A percentile compares a stretch with the other conserved stretches of the same genome.
These are phyloP conservation scores for Pygmarrhopalites habei DNA, from an alignment of 1,140 invertebrate species.

Conservation along the genomic window DNA sequence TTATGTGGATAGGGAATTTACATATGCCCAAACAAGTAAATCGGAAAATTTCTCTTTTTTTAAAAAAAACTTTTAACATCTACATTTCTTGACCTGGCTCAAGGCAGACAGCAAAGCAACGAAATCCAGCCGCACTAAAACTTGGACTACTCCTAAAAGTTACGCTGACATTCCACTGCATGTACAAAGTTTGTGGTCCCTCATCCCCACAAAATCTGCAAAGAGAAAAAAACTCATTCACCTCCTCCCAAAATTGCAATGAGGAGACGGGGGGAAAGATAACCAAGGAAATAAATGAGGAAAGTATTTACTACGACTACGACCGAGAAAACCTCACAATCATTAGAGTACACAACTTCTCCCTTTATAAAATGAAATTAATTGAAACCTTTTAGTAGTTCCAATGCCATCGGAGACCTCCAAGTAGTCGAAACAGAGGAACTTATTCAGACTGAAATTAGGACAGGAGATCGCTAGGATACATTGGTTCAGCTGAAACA, in stretches of 20 bases:
- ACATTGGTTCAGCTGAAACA: background rate
- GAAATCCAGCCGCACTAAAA: background rate
- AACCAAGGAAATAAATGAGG: no score
- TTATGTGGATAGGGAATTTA: background rate
- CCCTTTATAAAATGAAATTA: no score
- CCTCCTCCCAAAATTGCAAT: background rate
- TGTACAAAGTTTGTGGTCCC: conserved; percentile 2
- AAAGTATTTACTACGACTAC: no score
- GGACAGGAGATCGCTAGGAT: background rate
- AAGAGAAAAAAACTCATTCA: background rate
- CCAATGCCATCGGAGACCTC: conserved; percentile 2
- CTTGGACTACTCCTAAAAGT: background rate
- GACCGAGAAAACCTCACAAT: no score
- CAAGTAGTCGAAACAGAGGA: conserved; percentile 6
- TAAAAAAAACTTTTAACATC: background rate
- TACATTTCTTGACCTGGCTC: background rate
- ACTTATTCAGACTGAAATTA: background rate
- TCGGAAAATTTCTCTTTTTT: background rate
- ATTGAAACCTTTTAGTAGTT: background rate
- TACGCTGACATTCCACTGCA: background rate
- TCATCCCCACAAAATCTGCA: conserved; percentile 2
- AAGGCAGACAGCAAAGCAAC: background rate
- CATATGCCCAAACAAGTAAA: background rate
- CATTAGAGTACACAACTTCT: no score
- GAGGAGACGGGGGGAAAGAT: no score